Percentiles rank a stretch among this genome's conserved stretches.
phyloP scores from a whole-genome alignment of 2,888 invertebrate species.

The Hydroisotoma schaefferi region DNA sequence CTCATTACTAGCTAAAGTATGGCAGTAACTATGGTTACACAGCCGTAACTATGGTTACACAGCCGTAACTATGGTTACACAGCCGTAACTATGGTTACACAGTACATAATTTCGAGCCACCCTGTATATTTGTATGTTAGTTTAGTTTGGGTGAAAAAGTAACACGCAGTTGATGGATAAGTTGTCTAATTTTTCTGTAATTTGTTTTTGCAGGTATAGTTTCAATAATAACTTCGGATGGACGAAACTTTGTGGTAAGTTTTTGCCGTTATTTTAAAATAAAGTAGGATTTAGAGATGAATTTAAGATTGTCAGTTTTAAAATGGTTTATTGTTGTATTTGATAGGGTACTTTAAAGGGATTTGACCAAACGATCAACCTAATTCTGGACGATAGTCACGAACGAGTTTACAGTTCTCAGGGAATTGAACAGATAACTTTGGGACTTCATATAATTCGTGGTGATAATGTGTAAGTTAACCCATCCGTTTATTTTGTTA shows the following conservation, averaged over 20 bases:
- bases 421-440: conserved; percentile 91
- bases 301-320: neutral
- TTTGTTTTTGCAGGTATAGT: conserved; percentile 65
- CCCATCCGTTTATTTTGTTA: too few species aligned
- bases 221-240: conserved; percentile 93
- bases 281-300: neutral
- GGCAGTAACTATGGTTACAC: too few species aligned
- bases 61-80: too few species aligned
- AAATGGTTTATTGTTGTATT: conserved; percentile 3
- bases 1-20: too few species aligned
- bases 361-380: conserved; percentile 98
- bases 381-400: conserved; percentile 96
- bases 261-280: neutral
- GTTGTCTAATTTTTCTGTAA: too few species aligned
- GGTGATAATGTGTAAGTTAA: conserved; percentile 96
- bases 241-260: conserved; percentile 85
- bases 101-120: too few species aligned
- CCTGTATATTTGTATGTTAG: neutral
- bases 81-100: too few species aligned
- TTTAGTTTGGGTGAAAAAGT: too few species aligned
- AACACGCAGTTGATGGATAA: too few species aligned
- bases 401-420: conserved; percentile 94
- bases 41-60: too few species aligned
- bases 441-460: conserved; percentile 94
- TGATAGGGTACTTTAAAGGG: conserved; percentile 88